Conservation (phyloP, 2,113 vertebrate species). For the Pelodiscus sinensis region DNA sequence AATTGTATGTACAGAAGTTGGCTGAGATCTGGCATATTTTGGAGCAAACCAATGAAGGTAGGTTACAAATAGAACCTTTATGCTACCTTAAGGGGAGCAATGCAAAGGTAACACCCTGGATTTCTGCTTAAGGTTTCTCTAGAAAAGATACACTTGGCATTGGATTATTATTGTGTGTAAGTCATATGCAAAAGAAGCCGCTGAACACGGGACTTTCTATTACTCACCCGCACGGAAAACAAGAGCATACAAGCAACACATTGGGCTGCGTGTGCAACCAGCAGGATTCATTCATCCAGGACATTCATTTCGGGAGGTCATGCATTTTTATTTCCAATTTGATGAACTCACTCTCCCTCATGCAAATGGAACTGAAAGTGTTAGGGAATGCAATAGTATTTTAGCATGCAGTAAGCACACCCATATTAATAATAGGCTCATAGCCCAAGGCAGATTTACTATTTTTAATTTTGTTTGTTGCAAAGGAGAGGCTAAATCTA, state of each 20-base stretch:
- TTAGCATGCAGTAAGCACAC: slow-evolving; percentile 24
- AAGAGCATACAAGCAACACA: neutral
- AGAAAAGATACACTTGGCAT: neutral
- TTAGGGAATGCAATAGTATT: slow-evolving; percentile 33
- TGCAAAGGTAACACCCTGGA: neutral
- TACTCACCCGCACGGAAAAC: neutral
- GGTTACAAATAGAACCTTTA: neutral
- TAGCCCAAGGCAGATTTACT: slow-evolving; percentile 37
- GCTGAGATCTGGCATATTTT: slow-evolving; percentile 3
- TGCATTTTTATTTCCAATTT: slow-evolving; percentile 34
- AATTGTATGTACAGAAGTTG: slow-evolving; percentile 1
- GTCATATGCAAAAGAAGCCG: slow-evolving; percentile 10
- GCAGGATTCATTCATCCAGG: neutral
- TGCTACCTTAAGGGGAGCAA: neutral
- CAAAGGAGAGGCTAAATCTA: slow-evolving; percentile 48
- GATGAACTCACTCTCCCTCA: slow-evolving; percentile 25
- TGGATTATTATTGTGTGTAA: slow-evolving; percentile 1
- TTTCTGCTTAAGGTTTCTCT: neutral
- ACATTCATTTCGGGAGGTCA: neutral
- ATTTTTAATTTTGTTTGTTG: slow-evolving; percentile 53
- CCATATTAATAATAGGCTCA: slow-evolving; percentile 2
- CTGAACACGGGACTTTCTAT: neutral
- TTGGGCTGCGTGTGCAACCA: neutral
- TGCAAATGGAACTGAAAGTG: slow-evolving; percentile 11
- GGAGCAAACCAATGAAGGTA: neutral